Evolutionary conservation across 1,140 invertebrate genomes (phyloP).

Genomic region (Orchestia grillus): DNA sequence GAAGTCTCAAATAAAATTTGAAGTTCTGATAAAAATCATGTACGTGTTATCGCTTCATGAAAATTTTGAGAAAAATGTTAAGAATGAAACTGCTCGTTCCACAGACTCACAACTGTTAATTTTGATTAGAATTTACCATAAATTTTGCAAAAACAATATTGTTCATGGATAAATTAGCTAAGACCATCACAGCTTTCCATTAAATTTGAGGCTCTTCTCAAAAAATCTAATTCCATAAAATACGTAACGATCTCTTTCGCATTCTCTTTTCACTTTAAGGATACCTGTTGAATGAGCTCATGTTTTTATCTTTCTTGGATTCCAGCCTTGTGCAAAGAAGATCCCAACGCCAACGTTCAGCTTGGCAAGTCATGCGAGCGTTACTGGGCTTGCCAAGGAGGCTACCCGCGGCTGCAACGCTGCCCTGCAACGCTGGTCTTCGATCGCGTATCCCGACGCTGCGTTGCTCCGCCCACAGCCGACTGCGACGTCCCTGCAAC

Average conservation of each 20-base stretch:
- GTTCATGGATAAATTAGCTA: background rate
- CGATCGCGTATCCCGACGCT: slow-evolving; percentile 84
- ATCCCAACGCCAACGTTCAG: slow-evolving; percentile 82
- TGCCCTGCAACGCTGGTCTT: slow-evolving; percentile 93
- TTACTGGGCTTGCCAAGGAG: slow-evolving; percentile 94
- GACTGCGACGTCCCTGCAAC: slow-evolving; percentile 78
- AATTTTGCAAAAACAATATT: background rate
- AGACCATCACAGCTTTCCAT: background rate
- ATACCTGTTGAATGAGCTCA: background rate
- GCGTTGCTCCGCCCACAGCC: slow-evolving; percentile 89
- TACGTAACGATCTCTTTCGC: background rate
- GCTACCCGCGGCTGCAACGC: slow-evolving; percentile 88
- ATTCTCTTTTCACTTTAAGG: background rate
- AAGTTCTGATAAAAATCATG: no score
- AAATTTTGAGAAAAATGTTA: no score
- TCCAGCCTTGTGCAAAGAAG: slow-evolving; percentile 90
- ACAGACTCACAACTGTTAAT: no score
- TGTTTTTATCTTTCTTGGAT: background rate
- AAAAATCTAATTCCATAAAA: background rate
- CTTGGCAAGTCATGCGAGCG: slow-evolving; percentile 91
- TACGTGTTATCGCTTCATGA: no score
- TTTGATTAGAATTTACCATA: no score
- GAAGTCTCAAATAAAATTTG: no score
- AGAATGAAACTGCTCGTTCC: no score
- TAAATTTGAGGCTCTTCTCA: background rate